Conservation (phyloP, 2,113 vertebrate species). For the Elephantulus edwardii region DNA sequence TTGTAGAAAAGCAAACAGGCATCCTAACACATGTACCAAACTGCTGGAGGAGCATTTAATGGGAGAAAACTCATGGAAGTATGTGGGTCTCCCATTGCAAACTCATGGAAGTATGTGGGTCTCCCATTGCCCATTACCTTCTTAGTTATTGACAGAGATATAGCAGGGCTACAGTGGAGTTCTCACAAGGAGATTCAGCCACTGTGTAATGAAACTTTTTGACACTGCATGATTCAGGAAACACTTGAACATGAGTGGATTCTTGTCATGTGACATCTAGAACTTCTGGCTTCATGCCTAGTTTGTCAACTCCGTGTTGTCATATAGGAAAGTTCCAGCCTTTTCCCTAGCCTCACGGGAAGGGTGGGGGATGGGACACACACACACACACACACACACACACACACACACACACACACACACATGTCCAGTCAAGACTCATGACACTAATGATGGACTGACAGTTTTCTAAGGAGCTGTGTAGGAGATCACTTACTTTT, state of each 20-base stretch:
- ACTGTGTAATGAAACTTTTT: neutral
- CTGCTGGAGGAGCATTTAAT: neutral
- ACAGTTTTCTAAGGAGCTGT: neutral
- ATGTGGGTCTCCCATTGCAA: neutral
- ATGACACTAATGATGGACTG: neutral
- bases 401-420: no score
- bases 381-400: no score
- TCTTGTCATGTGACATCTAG: neutral
- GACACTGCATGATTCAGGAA: neutral
- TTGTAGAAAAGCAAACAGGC: neutral
- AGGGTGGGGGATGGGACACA: neutral
- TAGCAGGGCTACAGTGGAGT: neutral
- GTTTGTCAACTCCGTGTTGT: neutral
- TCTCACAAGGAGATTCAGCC: neutral
- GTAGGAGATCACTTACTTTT: neutral
- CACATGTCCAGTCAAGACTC: neutral
- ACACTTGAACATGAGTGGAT: neutral
- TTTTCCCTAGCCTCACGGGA: neutral
- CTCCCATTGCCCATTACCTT: rapidly evolving
- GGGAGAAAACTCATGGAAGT: neutral
- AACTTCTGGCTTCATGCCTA: neutral
- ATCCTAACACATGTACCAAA: neutral
- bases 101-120: neutral
- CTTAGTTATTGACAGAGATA: neutral
- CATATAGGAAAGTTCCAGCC: neutral